Evolutionary conservation across 2,888 invertebrate species (phyloP), one percentile per base, ranked within the genome.

Genomic region (Dynastes grantii): DNA sequence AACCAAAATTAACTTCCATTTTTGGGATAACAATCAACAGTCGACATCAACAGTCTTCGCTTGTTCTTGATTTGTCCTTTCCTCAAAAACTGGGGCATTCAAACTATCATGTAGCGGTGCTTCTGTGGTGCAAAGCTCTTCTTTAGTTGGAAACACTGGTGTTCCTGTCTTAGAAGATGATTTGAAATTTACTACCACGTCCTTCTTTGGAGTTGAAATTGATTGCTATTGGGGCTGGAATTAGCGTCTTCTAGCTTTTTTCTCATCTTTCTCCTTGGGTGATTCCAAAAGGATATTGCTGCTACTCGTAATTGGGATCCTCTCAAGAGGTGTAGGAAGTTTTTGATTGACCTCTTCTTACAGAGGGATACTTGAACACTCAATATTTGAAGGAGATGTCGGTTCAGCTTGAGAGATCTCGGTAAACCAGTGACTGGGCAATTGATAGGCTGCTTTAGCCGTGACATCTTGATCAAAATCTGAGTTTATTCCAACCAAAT

Each of bases 361-460:
- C 11, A 2, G 29, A 4, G 29, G 29, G 27, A 51, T 63, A 32
- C 8, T 58, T 45, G 45, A 45, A 73, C 22, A 37, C 16, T 55
- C 22, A 6, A 61, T 45, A 22, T 16, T 58, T 22, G 67, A 51
- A 27, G 61, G 61, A 22, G 73, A n/a, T 6, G 63, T 75, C 40
- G 27, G 22, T 1, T 58, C 53, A 27, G 45, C 81, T 78, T 84
- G 83, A 0, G 81, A 79, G 76, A 85, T 85, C 75, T 90, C 89
- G 0, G 90, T 91, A 0, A 92, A 91, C 92, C 92, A 92, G 77
- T 90, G 90, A 6, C 90, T 89, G 0, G 92, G 92, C 0, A 91
- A 89, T 37, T 90, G 88, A 83, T 91, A 92, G 80, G 88, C 89
- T 29, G 88, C 87, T 82, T 90, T 90, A 77, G 88, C 90, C 5